phyloP scores from a whole-genome alignment of 2,888 invertebrate genomes.

The Eilema sororculum region DNA sequence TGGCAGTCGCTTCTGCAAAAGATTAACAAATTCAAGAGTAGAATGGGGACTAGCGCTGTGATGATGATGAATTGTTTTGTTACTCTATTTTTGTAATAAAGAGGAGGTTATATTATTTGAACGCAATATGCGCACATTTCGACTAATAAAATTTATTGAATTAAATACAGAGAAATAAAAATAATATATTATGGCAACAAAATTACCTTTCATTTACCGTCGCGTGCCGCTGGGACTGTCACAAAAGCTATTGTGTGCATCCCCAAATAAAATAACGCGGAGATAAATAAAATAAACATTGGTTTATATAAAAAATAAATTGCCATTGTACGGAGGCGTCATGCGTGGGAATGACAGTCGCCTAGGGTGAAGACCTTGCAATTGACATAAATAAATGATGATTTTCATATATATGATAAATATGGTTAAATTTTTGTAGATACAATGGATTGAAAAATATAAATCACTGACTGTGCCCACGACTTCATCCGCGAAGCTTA shows the following conservation, averaged over 20 bases:
- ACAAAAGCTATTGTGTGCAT: slow-evolving; percentile 52
- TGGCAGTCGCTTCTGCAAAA: too few relatives aligned
- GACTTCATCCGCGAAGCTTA: too few relatives aligned
- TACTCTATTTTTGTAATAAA: neutral
- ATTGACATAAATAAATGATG: slow-evolving; percentile 40
- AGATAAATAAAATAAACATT: slow-evolving; percentile 68
- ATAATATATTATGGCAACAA: slow-evolving; percentile 37
- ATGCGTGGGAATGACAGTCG: slow-evolving; percentile 62
- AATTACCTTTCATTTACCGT: slow-evolving; percentile 49
- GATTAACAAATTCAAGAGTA: too few relatives aligned
- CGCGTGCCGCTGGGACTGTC: slow-evolving; percentile 58
- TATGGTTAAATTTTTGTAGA: neutral
- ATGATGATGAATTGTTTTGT: neutral
- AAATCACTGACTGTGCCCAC: too few relatives aligned
- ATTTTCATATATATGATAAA: slow-evolving; percentile 14
- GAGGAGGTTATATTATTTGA: too few relatives aligned
- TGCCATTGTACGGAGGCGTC: slow-evolving; percentile 56
- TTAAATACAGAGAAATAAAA: neutral
- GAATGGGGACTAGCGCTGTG: too few relatives aligned
- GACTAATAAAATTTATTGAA: slow-evolving; percentile 5
- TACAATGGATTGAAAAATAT: neutral
- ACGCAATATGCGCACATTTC: neutral
- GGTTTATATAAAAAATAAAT: slow-evolving; percentile 64
- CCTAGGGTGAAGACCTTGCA: slow-evolving; percentile 49
- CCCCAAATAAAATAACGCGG: slow-evolving; percentile 49